These are phyloP conservation scores for Galaxias olidus DNA, from an alignment of 2,797 vertebrate species.

Conservation along the genomic window DNA sequence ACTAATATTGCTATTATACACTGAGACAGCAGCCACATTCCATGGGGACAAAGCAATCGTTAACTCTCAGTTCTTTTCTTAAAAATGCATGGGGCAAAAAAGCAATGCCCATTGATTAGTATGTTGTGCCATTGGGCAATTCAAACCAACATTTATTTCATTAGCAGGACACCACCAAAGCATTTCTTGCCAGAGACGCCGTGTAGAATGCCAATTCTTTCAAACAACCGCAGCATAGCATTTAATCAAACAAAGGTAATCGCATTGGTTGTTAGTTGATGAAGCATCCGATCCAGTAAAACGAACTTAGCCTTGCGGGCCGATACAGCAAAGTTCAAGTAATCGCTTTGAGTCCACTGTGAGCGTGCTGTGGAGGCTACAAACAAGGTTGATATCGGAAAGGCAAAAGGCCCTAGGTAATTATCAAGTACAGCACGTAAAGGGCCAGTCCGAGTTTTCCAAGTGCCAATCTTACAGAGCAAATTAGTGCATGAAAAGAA, in stretches of 20 bases:
- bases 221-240: conserved; percentile 46
- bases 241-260: conserved; percentile 68
- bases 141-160: conserved; percentile 64
- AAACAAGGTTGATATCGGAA: conserved; percentile 44
- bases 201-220: conserved; percentile 51
- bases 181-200: conserved; percentile 37
- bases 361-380: conserved; percentile 19
- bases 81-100: conserved; percentile 25
- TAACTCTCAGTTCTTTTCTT: conserved; percentile 36
- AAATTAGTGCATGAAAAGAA: conserved; percentile 53
- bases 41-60: conserved; percentile 45
- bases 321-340: conserved; percentile 45
- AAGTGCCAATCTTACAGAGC: conserved; percentile 53
- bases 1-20: conserved; percentile 38
- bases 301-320: conserved; percentile 61
- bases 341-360: conserved; percentile 39
- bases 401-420: conserved; percentile 55
- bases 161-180: conserved; percentile 56
- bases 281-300: conserved; percentile 65
- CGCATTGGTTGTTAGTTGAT: conserved; percentile 65
- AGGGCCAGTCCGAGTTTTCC: conserved; percentile 56
- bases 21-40: conserved; percentile 31
- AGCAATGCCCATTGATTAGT: conserved; percentile 49
- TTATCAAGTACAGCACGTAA: conserved; percentile 58
- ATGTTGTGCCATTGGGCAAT: conserved; percentile 47